These are phyloP conservation scores for Pteropus rufus DNA, from an alignment of 2,797 vertebrate species.

Conservation along the genomic window DNA sequence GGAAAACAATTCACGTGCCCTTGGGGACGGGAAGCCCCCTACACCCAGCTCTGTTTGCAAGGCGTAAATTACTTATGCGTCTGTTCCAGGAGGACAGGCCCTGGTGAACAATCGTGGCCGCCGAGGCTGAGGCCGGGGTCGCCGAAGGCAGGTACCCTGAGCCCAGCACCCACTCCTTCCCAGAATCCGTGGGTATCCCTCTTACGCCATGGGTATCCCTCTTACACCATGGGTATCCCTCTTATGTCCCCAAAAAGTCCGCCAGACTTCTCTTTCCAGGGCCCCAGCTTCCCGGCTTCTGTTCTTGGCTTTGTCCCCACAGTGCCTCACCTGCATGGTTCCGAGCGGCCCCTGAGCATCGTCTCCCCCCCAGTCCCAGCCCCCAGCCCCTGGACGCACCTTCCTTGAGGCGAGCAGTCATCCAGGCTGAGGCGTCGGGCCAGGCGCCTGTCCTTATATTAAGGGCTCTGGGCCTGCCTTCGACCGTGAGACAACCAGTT, in stretches of 20 bases:
- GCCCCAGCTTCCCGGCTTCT: too few species aligned
- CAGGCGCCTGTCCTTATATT: constrained; percentile 59
- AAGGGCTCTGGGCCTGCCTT: constrained; percentile 41
- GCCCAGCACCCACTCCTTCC: neutral
- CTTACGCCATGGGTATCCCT: neutral
- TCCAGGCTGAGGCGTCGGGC: constrained; percentile 50
- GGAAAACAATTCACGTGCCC: neutral
- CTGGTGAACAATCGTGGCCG: neutral
- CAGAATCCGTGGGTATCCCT: neutral
- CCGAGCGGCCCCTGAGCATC: neutral
- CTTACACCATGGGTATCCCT: neutral
- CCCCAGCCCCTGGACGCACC: constrained; percentile 57
- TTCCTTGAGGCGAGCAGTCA: constrained; percentile 39
- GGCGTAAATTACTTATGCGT: neutral
- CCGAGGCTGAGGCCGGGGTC: neutral
- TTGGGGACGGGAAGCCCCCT: neutral
- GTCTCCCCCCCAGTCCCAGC: neutral
- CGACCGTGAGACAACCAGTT: constrained; percentile 61
- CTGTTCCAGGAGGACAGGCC: neutral
- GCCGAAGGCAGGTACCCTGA: neutral
- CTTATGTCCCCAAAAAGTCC: neutral
- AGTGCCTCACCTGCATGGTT: neutral
- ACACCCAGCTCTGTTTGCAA: neutral
- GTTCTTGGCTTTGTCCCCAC: neutral
- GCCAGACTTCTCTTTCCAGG: neutral